Conservation (phyloP, 2,888 invertebrate genomes). For the Theodoxus fluviatilis region DNA sequence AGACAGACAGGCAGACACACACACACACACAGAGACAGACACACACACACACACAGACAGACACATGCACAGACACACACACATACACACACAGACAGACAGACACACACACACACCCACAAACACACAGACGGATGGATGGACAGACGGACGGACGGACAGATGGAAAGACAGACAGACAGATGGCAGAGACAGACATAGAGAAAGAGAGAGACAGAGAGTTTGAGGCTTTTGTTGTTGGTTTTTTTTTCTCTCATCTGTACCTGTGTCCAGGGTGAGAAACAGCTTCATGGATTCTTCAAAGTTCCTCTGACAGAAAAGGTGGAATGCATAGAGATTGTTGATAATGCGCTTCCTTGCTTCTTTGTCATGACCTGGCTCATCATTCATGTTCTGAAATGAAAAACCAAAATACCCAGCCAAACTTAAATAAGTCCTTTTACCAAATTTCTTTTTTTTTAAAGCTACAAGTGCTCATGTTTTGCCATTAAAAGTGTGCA, state of each 20-base stretch:
- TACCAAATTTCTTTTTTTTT: background rate
- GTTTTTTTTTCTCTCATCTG: constrained; percentile 70
- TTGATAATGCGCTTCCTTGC: constrained; percentile 87
- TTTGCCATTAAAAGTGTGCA: too few species aligned
- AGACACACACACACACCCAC: too few species aligned
- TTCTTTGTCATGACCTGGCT: constrained; percentile 80
- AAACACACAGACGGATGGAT: too few species aligned
- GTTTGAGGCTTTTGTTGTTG: too few species aligned
- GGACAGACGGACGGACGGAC: too few species aligned
- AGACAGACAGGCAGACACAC: too few species aligned
- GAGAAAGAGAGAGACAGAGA: too few species aligned
- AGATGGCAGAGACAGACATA: too few species aligned
- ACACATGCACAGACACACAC: background rate
- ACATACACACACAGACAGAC: too few species aligned
- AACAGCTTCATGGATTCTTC: constrained; percentile 91
- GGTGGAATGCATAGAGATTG: constrained; percentile 86
- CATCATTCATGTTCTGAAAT: constrained; percentile 80
- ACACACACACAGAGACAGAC: background rate
- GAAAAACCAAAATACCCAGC: background rate
- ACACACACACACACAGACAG: background rate
- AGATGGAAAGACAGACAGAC: too few species aligned
- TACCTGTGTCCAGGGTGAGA: constrained; percentile 82
- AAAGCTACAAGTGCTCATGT: background rate
- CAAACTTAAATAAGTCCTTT: background rate
- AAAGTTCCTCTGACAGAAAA: constrained; percentile 89